These are phyloP conservation scores for Uria aalge DNA, from an alignment of 2,113 vertebrate genomes.

Conservation along the genomic window DNA sequence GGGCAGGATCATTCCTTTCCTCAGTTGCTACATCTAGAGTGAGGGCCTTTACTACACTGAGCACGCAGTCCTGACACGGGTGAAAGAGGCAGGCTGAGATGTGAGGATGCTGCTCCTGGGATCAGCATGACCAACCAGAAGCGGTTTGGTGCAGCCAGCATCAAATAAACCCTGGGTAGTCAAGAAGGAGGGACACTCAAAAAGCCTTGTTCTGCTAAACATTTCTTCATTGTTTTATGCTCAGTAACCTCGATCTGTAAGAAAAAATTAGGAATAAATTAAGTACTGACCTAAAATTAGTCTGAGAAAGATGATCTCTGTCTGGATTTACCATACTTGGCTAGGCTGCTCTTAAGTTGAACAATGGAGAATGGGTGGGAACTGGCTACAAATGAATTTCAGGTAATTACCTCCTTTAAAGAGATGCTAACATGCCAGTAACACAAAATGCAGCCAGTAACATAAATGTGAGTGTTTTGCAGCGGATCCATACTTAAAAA, in stretches of 20 bases:
- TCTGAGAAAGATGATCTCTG: neutral
- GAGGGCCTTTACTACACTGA: neutral
- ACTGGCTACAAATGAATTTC: neutral
- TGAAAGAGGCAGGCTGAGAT: neutral
- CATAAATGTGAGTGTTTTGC: neutral
- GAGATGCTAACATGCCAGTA: neutral
- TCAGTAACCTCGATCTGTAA: neutral
- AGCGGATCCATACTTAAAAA: neutral
- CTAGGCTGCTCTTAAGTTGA: neutral
- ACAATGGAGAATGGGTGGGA: neutral
- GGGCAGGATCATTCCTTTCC: neutral
- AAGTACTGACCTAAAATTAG: neutral
- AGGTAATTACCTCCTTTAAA: neutral
- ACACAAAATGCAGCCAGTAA: neutral
- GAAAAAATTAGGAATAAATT: neutral
- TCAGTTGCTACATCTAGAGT: neutral
- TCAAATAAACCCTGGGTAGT: neutral
- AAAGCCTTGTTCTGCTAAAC: neutral
- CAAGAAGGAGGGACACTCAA: neutral
- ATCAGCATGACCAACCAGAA: neutral
- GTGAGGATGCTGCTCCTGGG: neutral
- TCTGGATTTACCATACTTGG: neutral
- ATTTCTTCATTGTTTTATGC: neutral
- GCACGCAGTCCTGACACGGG: neutral
- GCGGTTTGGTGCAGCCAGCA: neutral